These are phyloP conservation scores for Cairina moschata DNA, from an alignment of 2,113 vertebrate genomes.

Conservation along the genomic window DNA sequence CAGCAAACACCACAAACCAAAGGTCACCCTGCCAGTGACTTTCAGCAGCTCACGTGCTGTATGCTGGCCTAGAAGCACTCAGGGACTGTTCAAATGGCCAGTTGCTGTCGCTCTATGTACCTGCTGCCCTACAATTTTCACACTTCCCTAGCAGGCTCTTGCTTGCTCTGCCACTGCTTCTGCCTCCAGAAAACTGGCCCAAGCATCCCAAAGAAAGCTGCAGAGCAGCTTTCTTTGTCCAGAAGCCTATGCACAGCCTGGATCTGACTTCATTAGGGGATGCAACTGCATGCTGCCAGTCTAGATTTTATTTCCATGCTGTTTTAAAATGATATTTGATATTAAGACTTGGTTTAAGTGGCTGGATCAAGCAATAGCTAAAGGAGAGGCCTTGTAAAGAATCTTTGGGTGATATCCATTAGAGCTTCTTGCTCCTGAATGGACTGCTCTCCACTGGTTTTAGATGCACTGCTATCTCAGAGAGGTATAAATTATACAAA, in stretches of 20 bases:
- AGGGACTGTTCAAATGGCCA: rapidly evolving
- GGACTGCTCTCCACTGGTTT: neutral
- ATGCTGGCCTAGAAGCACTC: neutral
- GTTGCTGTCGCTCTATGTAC: neutral
- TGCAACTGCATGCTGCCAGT: neutral
- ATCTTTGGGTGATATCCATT: neutral
- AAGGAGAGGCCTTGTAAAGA: neutral
- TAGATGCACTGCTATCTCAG: neutral
- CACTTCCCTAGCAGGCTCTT: neutral
- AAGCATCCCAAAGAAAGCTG: neutral
- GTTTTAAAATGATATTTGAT: neutral
- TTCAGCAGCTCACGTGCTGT: neutral
- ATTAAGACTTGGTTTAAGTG: neutral
- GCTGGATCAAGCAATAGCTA: neutral
- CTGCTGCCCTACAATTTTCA: neutral
- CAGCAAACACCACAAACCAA: neutral
- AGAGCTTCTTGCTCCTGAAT: neutral
- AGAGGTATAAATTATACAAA: neutral
- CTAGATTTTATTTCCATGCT: neutral
- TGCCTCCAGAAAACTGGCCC: neutral
- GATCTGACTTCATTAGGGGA: rapidly evolving
- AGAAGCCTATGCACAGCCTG: neutral
- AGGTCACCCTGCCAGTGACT: rapidly evolving
- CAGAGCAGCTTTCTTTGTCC: too few relatives aligned
- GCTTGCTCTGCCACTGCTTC: neutral